phyloP scores from a whole-genome alignment of 2,888 invertebrate species.

The Acronicta leporina region DNA sequence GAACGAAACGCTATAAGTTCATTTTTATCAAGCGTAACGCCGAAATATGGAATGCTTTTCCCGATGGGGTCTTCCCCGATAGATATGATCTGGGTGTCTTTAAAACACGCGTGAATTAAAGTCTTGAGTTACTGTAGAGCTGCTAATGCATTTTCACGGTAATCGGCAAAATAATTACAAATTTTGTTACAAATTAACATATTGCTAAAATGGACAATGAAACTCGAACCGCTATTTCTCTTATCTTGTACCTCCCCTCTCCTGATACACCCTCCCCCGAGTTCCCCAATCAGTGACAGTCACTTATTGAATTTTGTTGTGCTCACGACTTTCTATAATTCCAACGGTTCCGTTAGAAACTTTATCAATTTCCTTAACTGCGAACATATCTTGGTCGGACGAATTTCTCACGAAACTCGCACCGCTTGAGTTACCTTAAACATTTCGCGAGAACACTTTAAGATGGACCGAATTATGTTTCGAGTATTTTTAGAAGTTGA shows the following conservation, averaged over 20 bases:
- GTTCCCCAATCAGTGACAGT: slow-evolving; percentile 84
- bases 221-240: slow-evolving; percentile 18
- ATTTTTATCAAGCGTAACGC: too few relatives aligned
- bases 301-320: slow-evolving; percentile 89
- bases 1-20: too few relatives aligned
- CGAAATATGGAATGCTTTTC: too few relatives aligned
- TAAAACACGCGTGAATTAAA: too few relatives aligned
- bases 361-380: slow-evolving; percentile 87
- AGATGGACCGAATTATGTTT: slow-evolving; percentile 42
- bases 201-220: too few relatives aligned
- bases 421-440: slow-evolving; percentile 41
- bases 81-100: too few relatives aligned
- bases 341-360: slow-evolving; percentile 78
- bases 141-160: too few relatives aligned
- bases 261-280: slow-evolving; percentile 53
- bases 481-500: slow-evolving; percentile 40
- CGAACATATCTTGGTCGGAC: slow-evolving; percentile 76
- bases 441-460: slow-evolving; percentile 34
- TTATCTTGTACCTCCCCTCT: neutral
- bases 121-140: too few relatives aligned
- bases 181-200: too few relatives aligned
- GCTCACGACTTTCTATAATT: slow-evolving; percentile 86
- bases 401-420: slow-evolving; percentile 40
- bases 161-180: too few relatives aligned
- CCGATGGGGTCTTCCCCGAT: too few relatives aligned